Base-by-base conservation (phyloP, 1,140 invertebrate genomes). In the Caerostris extrusa region DNA sequence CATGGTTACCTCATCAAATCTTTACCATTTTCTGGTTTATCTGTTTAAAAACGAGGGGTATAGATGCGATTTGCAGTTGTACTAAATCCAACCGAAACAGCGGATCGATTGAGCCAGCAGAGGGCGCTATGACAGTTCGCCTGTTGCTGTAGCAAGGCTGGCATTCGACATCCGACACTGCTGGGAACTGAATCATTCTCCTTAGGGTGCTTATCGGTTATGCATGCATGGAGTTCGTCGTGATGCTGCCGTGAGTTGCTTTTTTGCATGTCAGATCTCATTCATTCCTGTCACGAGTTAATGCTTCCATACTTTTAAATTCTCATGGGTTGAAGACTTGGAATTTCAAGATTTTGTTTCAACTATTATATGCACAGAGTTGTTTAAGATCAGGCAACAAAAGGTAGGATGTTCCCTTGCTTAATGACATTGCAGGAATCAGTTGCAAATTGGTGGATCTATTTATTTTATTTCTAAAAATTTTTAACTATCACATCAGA, bases 61-160 rank as follows among this genome's bases (percentile, higher is more conserved):
- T 34, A 34, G 34, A 34, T 34, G 34, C 34, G 0, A 34, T 34
- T 34, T 34, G 0, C 34, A 34, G 34, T 34, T 34, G 34, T 34
- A 34, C 34, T 34, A 34, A 34, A 34, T 34, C 34, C 34, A 34
- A 34, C 34, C 34, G 34, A 34, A 34, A 1, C 34, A 34, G 34
- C 34, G 34, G 34, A 34, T 34, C 34, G 34, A 34, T 34, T 34
- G 34, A 34, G 61, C 19, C 89, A 53, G 7, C 14, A 93, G 92
- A 82, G 64, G 92, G 17, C 92, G 92, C 86, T 61, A 4, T 5
- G 5, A 57, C 61, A 67, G 85, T 14, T 58, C 34, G 92, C 92
- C 92, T 93, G 92, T 93, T 93, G 92, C 92, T 93, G 86, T 77
- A 86, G 64, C 19, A 87, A 83, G 55, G 57, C 58, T 34, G 60